phyloP scores from a whole-genome alignment of 2,113 vertebrate genomes.

The Anoplopoma fimbria region DNA sequence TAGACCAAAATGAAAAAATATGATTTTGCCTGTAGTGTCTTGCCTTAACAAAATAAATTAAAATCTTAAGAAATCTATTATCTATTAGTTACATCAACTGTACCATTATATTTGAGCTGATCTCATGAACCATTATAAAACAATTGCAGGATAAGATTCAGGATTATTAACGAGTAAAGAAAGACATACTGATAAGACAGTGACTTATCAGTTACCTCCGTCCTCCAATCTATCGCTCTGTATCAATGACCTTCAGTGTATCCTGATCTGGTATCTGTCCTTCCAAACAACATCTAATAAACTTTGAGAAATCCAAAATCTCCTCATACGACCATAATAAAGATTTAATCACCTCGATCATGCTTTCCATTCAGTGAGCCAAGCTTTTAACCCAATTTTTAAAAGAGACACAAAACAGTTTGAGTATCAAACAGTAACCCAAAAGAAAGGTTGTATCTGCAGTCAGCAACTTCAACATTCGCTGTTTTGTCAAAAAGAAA shows the following conservation, averaged over 20 bases:
- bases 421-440: no score
- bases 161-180: conserved; percentile 32
- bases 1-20: background rate
- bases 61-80: background rate
- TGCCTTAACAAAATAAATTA: background rate
- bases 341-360: background rate
- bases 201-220: background rate
- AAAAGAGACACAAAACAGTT: background rate
- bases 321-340: background rate
- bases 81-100: background rate
- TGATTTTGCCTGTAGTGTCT: background rate
- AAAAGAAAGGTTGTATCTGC: background rate
- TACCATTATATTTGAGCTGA: background rate
- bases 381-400: background rate
- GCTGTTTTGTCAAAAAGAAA: no score
- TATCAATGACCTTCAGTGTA: background rate
- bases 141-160: conserved; percentile 21
- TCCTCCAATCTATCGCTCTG: background rate
- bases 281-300: background rate
- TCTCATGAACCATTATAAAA: background rate
- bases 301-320: background rate
- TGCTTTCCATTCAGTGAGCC: background rate
- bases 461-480: background rate
- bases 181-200: conserved; percentile 3
- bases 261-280: background rate